phyloP scores from a whole-genome alignment of 2,888 invertebrate genomes.

The Acrobasis consociella region DNA sequence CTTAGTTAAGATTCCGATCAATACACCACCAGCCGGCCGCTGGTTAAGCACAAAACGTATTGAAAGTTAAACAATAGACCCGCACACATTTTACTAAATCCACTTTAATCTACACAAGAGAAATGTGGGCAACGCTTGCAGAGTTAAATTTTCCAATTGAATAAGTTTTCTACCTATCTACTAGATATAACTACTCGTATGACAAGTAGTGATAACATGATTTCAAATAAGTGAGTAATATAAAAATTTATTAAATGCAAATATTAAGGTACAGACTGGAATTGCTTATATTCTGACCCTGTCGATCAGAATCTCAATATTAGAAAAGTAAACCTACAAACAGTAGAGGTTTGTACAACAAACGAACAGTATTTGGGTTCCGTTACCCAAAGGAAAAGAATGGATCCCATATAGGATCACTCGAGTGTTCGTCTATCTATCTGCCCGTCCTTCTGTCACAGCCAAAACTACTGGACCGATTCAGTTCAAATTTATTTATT shows the following conservation, averaged over 20 bases:
- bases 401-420: no score
- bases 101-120: slow-evolving; percentile 5
- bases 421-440: no score
- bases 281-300: background rate
- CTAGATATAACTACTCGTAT: no score
- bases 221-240: no score
- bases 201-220: no score
- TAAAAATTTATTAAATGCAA: no score
- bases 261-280: background rate
- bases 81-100: slow-evolving; percentile 24
- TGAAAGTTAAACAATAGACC: slow-evolving; percentile 27
- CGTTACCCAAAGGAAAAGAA: no score
- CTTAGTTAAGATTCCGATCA: slow-evolving; percentile 45
- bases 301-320: background rate
- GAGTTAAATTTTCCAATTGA: background rate
- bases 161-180: background rate
- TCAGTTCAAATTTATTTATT: no score
- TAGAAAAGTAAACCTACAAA: background rate
- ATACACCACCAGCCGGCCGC: slow-evolving; percentile 36
- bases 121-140: background rate
- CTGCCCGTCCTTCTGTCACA: no score
- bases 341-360: background rate
- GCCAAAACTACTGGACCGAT: no score
- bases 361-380: background rate
- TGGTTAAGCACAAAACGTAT: slow-evolving; percentile 26